Evolutionary conservation across 2,113 vertebrate species (phyloP).

Genomic region (Halichoerus grypus): DNA sequence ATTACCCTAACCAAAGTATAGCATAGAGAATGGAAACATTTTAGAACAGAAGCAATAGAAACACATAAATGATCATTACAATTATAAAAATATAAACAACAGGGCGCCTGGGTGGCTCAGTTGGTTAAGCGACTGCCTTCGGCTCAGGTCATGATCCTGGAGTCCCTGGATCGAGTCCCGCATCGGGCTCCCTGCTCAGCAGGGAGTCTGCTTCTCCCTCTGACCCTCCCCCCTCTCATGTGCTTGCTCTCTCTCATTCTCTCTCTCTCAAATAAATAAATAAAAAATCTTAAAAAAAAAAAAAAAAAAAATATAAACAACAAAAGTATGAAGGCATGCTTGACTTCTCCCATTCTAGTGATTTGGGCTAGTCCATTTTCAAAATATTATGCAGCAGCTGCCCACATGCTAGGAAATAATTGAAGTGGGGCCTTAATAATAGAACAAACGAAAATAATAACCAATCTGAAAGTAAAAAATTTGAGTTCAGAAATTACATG

Average conservation of each 20-base stretch:
- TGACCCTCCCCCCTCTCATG: no score
- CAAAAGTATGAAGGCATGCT: conserved; percentile 13
- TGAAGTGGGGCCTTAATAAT: not conserved
- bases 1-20: not conserved
- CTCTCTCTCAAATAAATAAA: no score
- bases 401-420: conserved; percentile 47
- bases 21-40: conserved; percentile 34
- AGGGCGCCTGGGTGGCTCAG: no score
- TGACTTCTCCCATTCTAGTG: conserved; percentile 22
- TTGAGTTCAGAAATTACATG: conserved; percentile 32
- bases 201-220: no score
- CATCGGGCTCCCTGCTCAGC: no score
- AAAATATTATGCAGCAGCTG: conserved; percentile 23
- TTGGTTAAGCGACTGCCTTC: no score
- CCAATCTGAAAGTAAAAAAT: not conserved
- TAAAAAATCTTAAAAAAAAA: no score
- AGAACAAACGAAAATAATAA: conserved; percentile 38
- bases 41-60: conserved; percentile 51
- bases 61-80: conserved; percentile 13
- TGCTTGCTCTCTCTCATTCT: no score
- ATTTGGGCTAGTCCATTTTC: conserved; percentile 36
- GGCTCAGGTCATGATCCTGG: no score
- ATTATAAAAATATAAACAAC: conserved; percentile 54
- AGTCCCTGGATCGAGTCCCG: no score
- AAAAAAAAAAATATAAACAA: conserved; percentile 61